phyloP scores from a whole-genome alignment of 2,797 vertebrate species.

The Cichlasoma orientale region DNA sequence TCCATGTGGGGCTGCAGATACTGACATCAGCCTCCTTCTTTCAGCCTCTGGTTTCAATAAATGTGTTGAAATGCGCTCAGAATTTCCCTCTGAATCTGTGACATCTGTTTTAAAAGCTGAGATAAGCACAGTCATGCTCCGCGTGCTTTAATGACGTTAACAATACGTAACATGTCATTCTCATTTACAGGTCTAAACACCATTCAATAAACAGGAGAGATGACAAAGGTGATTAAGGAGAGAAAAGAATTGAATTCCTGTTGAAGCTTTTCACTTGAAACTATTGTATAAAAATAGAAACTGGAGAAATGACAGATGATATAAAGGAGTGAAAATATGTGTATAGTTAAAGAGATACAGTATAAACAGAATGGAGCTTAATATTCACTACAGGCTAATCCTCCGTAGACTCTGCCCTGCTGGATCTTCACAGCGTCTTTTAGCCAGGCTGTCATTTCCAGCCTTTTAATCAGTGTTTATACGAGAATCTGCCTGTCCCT shows the following conservation, averaged over 20 bases:
- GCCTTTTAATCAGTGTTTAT: constrained; percentile 77
- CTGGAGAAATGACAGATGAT: neutral
- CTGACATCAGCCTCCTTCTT: constrained; percentile 18
- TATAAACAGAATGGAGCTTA: neutral
- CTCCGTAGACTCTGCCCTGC: constrained; percentile 12
- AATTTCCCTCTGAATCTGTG: constrained; percentile 35
- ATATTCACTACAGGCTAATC: neutral
- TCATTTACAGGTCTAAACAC: constrained; percentile 11
- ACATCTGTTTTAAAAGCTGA: constrained; percentile 54
- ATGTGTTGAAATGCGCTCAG: constrained; percentile 39
- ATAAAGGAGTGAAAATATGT: neutral
- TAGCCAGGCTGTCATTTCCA: constrained; percentile 51
- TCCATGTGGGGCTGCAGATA: constrained; percentile 26
- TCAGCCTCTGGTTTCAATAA: constrained; percentile 54
- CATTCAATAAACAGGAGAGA: constrained; percentile 11
- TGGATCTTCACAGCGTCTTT: constrained; percentile 29
- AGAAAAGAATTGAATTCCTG: neutral
- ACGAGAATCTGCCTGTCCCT: constrained; percentile 67
- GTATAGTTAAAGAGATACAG: neutral
- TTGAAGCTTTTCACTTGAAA: neutral
- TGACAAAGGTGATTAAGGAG: neutral
- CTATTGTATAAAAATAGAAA: neutral
- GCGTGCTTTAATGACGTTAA: constrained; percentile 35
- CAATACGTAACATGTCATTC: constrained; percentile 3
- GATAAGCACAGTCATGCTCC: constrained; percentile 22